These are phyloP conservation scores for Monopterus albus DNA, from an alignment of 2,113 vertebrate genomes.

Conservation along the genomic window DNA sequence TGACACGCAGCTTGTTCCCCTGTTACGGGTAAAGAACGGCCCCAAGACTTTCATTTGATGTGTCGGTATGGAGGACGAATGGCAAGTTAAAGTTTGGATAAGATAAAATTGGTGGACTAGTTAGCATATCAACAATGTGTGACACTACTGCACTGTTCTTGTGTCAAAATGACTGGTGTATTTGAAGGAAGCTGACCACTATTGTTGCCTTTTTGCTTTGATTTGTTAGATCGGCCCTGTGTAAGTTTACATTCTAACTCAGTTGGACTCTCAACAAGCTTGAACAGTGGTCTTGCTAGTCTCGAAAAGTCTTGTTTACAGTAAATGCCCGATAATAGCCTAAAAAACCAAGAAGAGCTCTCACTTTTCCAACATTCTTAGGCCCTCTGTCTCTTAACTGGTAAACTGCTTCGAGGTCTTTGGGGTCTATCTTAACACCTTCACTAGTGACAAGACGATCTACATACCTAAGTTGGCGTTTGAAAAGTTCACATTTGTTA, in stretches of 20 bases:
- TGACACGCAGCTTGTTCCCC: not conserved
- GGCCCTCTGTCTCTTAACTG: not conserved
- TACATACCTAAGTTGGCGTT: conserved; percentile 2
- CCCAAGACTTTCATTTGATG: conserved; percentile 2
- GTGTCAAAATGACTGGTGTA: too few relatives aligned
- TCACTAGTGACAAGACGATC: not conserved
- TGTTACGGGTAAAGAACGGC: not conserved
- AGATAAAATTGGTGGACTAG: not conserved
- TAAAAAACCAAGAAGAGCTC: not conserved
- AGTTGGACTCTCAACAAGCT: not conserved
- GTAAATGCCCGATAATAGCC: conserved; percentile 7
- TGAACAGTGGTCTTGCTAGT: not conserved
- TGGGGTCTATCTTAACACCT: conserved; percentile 13
- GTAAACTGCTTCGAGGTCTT: conserved; percentile 1
- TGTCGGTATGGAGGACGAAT: not conserved
- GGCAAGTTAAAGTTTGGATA: not conserved
- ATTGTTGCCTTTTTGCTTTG: not conserved
- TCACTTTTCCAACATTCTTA: not conserved
- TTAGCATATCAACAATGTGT: too few relatives aligned
- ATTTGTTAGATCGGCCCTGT: not conserved
- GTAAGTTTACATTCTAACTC: not conserved
- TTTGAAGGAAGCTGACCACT: too few relatives aligned
- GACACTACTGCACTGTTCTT: too few relatives aligned
- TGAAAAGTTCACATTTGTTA: not conserved
- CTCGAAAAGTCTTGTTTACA: conserved; percentile 31